Percentiles rank a stretch among this genome's conserved stretches.
These are phyloP conservation scores for Pseudomyrmex cubaensis DNA, from an alignment of 1,140 invertebrate genomes.

Conservation along the genomic window DNA sequence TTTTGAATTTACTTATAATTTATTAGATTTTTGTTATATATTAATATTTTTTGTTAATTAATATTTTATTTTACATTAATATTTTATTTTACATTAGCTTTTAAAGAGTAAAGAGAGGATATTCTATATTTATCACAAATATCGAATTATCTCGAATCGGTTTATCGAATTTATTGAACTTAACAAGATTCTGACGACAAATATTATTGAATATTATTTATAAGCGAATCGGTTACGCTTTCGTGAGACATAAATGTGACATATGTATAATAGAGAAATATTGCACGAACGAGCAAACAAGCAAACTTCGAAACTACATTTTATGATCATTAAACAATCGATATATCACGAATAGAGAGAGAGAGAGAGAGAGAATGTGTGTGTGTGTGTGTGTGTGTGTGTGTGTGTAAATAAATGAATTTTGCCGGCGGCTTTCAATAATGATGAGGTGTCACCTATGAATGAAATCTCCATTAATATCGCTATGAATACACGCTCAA, in stretches of 20 bases:
- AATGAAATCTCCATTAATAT: conserved; percentile 26
- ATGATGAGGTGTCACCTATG: conserved; percentile 7
- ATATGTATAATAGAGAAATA: background rate
- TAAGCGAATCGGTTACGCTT: no score
- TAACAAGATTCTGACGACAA: background rate
- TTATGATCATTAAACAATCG: conserved; percentile 7
- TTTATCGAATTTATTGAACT: background rate
- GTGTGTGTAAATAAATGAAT: background rate
- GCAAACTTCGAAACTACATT: background rate
- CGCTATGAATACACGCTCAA: background rate
- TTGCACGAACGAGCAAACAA: background rate
- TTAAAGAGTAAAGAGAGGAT: background rate
- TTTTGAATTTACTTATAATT: no score
- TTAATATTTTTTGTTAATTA: background rate
- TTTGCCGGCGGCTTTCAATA: background rate
- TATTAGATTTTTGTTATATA: no score
- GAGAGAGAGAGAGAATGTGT: no score
- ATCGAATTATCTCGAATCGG: background rate
- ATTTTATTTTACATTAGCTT: background rate
- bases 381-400: background rate
- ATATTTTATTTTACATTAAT: background rate
- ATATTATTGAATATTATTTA: background rate
- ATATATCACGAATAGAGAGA: background rate
- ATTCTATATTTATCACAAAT: background rate
- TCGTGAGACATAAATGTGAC: background rate